Evolutionary conservation across 2,888 invertebrate species (phyloP).

Genomic region (Tridacna gigas): DNA sequence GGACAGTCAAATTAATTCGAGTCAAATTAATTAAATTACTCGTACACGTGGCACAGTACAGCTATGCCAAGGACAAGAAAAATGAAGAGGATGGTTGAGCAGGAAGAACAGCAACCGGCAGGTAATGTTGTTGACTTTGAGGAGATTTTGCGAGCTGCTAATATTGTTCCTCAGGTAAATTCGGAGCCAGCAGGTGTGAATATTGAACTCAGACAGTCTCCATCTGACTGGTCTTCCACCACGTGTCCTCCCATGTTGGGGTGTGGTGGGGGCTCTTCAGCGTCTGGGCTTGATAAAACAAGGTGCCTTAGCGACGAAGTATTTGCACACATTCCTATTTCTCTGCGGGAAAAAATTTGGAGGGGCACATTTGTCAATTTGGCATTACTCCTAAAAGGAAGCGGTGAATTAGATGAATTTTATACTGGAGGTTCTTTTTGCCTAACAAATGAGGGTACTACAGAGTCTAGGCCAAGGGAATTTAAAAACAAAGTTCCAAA

Average conservation of each 20-base stretch:
- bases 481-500: neutral
- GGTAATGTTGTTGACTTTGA: neutral
- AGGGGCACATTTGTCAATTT: constrained; percentile 42
- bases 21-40: no score
- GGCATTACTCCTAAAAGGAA: constrained; percentile 36
- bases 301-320: constrained; percentile 31
- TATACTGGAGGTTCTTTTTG: constrained; percentile 25
- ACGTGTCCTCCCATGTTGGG: neutral
- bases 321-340: constrained; percentile 21
- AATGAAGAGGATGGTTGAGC: no score
- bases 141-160: neutral
- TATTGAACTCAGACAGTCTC: neutral
- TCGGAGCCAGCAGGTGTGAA: neutral
- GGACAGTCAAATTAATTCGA: no score
- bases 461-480: constrained; percentile 1
- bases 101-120: neutral
- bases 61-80: no score
- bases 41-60: no score
- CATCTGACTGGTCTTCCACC: neutral
- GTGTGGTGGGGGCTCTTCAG: neutral
- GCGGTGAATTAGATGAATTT: neutral
- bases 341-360: constrained; percentile 26
- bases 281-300: neutral
- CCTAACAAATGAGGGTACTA: constrained; percentile 9
- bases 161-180: neutral